Evolutionary conservation across 2,113 vertebrate species (phyloP).

Genomic region (Murina feae): DNA sequence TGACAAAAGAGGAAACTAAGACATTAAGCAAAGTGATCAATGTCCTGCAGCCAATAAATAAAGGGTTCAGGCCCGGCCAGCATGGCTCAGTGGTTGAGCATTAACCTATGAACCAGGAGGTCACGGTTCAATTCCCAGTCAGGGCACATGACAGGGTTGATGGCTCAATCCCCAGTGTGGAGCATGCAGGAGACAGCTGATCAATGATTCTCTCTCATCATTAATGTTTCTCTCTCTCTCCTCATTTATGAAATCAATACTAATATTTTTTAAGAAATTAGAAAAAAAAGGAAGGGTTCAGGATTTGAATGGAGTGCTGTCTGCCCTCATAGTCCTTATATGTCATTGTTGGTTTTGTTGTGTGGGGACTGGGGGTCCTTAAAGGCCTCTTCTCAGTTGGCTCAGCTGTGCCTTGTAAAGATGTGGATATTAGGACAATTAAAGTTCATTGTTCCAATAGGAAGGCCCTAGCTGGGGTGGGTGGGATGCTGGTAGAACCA

Average conservation of each 20-base stretch:
- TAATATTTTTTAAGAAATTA: too few relatives aligned
- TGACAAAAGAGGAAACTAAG: not conserved
- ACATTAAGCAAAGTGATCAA: not conserved
- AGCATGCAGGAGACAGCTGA: too few relatives aligned
- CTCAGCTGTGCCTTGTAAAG: not conserved
- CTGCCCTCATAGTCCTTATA: not conserved
- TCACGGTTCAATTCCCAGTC: too few relatives aligned
- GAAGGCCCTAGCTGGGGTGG: not conserved
- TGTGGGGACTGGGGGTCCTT: rapidly evolving
- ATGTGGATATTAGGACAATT: not conserved
- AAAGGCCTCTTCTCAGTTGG: not conserved
- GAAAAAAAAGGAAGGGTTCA: not conserved
- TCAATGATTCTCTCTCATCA: too few relatives aligned
- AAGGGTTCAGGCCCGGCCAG: not conserved
- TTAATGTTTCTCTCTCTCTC: too few relatives aligned
- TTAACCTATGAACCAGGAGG: too few relatives aligned
- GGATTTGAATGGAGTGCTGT: not conserved
- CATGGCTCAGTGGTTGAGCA: too few relatives aligned
- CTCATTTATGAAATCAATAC: too few relatives aligned
- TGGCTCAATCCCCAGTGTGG: too few relatives aligned
- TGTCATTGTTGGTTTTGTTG: not conserved
- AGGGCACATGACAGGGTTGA: too few relatives aligned
- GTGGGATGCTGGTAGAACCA: rapidly evolving
- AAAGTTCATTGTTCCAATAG: not conserved
- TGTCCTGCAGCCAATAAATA: not conserved